phyloP scores from a whole-genome alignment of 1,140 invertebrate genomes.

The Leptinotarsa undecemlineata region DNA sequence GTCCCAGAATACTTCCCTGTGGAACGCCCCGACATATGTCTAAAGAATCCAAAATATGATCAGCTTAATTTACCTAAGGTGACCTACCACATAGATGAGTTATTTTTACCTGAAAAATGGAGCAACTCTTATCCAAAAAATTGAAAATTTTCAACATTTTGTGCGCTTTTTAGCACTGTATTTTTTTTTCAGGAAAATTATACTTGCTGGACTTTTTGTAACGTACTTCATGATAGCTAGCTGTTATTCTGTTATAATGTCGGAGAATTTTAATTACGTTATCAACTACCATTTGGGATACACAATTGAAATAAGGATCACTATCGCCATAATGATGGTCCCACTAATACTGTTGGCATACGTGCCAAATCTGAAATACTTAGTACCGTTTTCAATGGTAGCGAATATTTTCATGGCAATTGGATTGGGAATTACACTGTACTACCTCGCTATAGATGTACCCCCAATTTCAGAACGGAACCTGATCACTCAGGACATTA shows the following conservation, averaged over 20 bases:
- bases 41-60: too few species aligned
- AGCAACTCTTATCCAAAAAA: too few species aligned
- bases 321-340: constrained; percentile 65
- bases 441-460: constrained; percentile 70
- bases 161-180: background rate
- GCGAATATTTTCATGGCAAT: constrained; percentile 79
- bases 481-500: constrained; percentile 51
- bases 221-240: constrained; percentile 86
- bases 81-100: too few species aligned
- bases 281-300: constrained; percentile 60
- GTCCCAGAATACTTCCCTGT: too few species aligned
- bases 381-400: constrained; percentile 81
- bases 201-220: constrained; percentile 67
- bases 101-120: too few species aligned
- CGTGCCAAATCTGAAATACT: constrained; percentile 78
- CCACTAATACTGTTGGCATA: constrained; percentile 75
- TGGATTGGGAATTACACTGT: constrained; percentile 77
- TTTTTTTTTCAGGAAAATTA: constrained; percentile 60
- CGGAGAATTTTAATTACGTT: constrained; percentile 72
- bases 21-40: too few species aligned
- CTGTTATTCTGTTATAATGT: constrained; percentile 80
- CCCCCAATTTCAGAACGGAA: constrained; percentile 54
- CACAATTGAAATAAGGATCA: constrained; percentile 58
- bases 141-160: too few species aligned
- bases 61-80: too few species aligned